phyloP scores from a whole-genome alignment of 2,113 vertebrate species.

The Calyptomena viridis region DNA sequence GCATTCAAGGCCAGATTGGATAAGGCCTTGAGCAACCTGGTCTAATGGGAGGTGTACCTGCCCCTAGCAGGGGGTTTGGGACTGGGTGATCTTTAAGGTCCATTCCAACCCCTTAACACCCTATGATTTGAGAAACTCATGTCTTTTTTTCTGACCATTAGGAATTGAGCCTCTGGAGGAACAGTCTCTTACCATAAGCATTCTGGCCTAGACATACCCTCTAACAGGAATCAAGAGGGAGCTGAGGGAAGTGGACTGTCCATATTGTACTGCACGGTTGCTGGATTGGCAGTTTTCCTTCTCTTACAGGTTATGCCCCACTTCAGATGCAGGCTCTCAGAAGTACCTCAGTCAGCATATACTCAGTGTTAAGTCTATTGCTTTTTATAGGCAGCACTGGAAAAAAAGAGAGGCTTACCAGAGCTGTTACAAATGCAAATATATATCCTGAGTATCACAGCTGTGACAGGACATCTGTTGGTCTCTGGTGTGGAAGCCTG shows the following conservation, averaged over 20 bases:
- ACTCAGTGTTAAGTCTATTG: neutral
- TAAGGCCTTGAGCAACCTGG: neutral
- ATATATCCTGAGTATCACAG: neutral
- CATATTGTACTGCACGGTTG: too few species aligned
- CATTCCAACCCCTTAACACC: neutral
- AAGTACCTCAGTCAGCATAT: neutral
- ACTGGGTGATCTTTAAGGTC: neutral
- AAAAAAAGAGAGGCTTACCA: neutral
- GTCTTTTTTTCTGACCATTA: neutral
- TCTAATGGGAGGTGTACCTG: neutral
- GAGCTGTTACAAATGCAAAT: neutral
- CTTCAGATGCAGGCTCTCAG: neutral
- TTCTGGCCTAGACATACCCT: neutral
- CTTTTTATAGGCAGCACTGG: neutral
- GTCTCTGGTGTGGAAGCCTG: fast-evolving
- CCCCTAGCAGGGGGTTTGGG: neutral
- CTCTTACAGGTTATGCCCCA: neutral
- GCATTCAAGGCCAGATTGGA: neutral
- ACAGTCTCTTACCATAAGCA: neutral
- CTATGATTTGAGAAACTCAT: neutral
- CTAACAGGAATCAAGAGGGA: neutral
- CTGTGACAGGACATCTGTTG: neutral
- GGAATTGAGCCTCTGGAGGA: neutral
- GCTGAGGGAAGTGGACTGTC: fast-evolving
- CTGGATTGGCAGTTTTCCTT: neutral